These are phyloP conservation scores for Andrena bicolor DNA, from an alignment of 2,888 invertebrate genomes.

Conservation along the genomic window DNA sequence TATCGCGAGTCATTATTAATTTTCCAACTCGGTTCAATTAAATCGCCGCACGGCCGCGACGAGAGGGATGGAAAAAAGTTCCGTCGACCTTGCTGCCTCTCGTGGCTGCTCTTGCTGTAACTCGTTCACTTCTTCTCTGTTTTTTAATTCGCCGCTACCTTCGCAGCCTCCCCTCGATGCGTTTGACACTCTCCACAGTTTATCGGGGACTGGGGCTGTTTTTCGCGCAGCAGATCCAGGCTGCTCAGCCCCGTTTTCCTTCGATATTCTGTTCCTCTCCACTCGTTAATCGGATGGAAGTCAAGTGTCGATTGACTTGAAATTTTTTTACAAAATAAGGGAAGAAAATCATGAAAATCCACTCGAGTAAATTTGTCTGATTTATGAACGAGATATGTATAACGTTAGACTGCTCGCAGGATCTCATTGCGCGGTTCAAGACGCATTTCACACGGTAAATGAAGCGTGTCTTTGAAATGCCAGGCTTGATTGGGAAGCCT, in stretches of 20 bases:
- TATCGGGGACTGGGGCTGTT: conserved; percentile 4
- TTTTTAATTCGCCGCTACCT: conserved; percentile 15
- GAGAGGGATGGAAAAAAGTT: not conserved
- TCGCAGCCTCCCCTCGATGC: conserved; percentile 13
- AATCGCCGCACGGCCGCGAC: conserved; percentile 10
- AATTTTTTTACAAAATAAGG: too few species aligned
- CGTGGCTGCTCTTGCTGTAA: conserved; percentile 10
- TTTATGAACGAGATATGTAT: too few species aligned
- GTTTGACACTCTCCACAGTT: conserved; percentile 26
- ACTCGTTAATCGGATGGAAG: too few species aligned
- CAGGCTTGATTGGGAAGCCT: too few species aligned
- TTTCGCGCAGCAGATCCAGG: not conserved
- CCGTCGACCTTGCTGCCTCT: not conserved
- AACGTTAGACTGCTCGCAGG: too few species aligned
- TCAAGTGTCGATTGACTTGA: too few species aligned
- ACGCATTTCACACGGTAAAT: too few species aligned
- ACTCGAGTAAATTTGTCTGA: too few species aligned
- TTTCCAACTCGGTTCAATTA: conserved; percentile 30
- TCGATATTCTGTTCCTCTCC: too few species aligned
- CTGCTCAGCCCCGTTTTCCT: not conserved
- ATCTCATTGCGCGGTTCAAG: too few species aligned
- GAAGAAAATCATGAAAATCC: too few species aligned
- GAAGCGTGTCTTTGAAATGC: too few species aligned
- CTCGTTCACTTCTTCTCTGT: not conserved
- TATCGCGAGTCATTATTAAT: conserved; percentile 28